phyloP scores from a whole-genome alignment of 2,888 invertebrate genomes.

The Xanthia icteritia region DNA sequence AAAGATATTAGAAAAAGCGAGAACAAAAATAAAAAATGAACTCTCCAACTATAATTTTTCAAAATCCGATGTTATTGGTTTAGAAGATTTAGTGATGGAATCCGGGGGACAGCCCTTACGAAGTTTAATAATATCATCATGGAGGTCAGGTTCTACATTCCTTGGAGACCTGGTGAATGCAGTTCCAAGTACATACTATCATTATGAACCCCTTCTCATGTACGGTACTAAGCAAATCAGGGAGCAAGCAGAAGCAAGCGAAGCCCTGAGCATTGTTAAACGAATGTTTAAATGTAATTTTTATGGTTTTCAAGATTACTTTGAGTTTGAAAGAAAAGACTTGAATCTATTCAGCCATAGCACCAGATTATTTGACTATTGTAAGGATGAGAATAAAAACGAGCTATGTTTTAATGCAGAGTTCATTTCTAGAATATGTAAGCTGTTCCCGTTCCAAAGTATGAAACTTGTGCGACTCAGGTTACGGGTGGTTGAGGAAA shows the following conservation, averaged over 20 bases:
- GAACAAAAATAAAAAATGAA: constrained; percentile 80
- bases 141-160: constrained; percentile 97
- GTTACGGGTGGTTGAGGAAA: constrained; percentile 92
- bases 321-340: constrained; percentile 94
- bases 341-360: constrained; percentile 96
- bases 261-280: constrained; percentile 92
- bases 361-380: constrained; percentile 95
- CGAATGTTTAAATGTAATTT: constrained; percentile 94
- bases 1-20: constrained; percentile 82
- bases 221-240: constrained; percentile 95
- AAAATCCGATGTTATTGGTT: constrained; percentile 84
- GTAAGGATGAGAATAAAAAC: constrained; percentile 88
- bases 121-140: constrained; percentile 95
- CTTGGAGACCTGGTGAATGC: constrained; percentile 95
- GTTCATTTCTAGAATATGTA: constrained; percentile 94
- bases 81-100: constrained; percentile 93
- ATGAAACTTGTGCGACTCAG: constrained; percentile 96
- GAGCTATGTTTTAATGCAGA: constrained; percentile 87
- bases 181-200: constrained; percentile 96
- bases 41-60: constrained; percentile 83
- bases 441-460: constrained; percentile 96
- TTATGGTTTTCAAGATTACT: constrained; percentile 93
- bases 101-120: constrained; percentile 93
- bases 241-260: constrained; percentile 92
- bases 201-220: constrained; percentile 97